Conservation (phyloP, 2,113 vertebrate genomes). For the Grus americana region DNA sequence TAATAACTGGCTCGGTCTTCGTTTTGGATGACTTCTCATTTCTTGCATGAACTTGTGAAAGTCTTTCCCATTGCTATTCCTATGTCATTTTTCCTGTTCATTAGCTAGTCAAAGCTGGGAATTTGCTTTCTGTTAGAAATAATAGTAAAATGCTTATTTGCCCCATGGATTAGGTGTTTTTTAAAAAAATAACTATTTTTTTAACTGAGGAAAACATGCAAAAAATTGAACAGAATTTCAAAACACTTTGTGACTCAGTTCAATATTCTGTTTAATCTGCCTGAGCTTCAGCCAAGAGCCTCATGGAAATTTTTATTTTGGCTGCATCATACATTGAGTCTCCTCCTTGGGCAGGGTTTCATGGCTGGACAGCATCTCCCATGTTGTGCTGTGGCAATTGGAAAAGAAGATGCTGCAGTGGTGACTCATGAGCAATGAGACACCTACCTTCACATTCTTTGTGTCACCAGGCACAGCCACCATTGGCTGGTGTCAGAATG, state of each 20-base stretch:
- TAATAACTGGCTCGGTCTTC: neutral
- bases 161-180: neutral
- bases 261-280: neutral
- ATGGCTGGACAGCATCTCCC: neutral
- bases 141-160: neutral
- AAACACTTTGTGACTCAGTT: neutral
- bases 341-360: neutral
- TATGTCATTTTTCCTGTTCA: neutral
- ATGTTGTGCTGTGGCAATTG: neutral
- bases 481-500: neutral
- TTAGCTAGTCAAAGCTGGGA: neutral
- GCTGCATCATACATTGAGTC: neutral
- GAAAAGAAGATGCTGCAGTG: neutral
- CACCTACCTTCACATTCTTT: neutral
- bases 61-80: neutral
- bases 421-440: neutral
- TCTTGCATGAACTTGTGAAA: neutral
- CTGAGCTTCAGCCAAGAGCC: neutral
- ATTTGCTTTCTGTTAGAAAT: neutral
- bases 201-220: neutral
- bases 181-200: neutral
- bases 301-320: conserved; percentile 27
- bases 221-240: neutral
- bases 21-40: neutral
- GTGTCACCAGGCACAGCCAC: fast-evolving